A percentile compares a stretch with the other conserved stretches of the same genome.
Conservation (phyloP, 2,113 vertebrate genomes). For the Erythrocebus patas region DNA sequence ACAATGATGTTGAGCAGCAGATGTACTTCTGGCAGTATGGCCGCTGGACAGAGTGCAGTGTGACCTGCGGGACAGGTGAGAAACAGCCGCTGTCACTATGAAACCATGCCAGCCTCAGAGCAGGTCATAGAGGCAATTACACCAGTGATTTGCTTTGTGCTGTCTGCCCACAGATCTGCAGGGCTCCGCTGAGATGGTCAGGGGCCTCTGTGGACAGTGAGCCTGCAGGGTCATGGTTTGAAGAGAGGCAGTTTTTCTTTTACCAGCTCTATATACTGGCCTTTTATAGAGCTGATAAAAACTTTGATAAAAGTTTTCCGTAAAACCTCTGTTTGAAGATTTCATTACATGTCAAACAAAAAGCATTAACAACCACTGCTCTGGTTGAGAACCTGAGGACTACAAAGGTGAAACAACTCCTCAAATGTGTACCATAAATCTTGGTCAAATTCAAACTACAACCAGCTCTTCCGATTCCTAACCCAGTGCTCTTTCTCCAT, state of each 20-base stretch:
- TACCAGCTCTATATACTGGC: not conserved
- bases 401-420: not conserved
- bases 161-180: not conserved
- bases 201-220: too few species aligned
- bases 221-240: too few species aligned
- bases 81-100: fast-evolving
- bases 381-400: not conserved
- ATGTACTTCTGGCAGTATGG: slow-evolving; percentile 93
- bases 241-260: not conserved
- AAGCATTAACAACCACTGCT: not conserved
- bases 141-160: not conserved
- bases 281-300: too few species aligned
- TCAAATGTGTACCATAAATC: not conserved
- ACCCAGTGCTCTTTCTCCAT: not conserved
- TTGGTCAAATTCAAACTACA: not conserved
- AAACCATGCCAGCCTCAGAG: fast-evolving
- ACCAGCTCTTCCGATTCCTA: not conserved
- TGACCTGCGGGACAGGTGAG: slow-evolving; percentile 93
- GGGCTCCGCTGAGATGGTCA: not conserved
- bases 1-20: slow-evolving; percentile 88
- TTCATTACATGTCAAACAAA: not conserved
- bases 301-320: too few species aligned
- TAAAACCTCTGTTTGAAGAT: not conserved
- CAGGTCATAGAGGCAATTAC: fast-evolving
- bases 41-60: slow-evolving; percentile 94